These are phyloP conservation scores for Scalopus aquaticus DNA, from an alignment of 2,113 vertebrate genomes.

Conservation along the genomic window DNA sequence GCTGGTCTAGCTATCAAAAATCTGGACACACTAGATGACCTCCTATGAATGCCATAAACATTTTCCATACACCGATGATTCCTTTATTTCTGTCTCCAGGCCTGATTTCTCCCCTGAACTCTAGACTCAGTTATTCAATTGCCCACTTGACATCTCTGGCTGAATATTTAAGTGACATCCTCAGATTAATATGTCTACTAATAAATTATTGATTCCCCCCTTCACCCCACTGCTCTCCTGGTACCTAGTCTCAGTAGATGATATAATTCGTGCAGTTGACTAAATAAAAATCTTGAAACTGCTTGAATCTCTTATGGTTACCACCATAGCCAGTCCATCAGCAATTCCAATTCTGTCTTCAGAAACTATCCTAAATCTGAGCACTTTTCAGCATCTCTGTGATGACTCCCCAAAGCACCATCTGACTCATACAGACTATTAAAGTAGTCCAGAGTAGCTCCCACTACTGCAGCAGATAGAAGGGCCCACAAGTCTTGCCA, in stretches of 20 bases:
- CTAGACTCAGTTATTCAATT: not conserved
- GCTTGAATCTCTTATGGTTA: not conserved
- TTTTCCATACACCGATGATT: not conserved
- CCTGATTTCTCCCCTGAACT: not conserved
- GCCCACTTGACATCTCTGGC: not conserved
- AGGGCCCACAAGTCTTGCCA: not conserved
- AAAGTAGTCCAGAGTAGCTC: not conserved
- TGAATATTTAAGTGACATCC: not conserved
- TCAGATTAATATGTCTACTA: not conserved
- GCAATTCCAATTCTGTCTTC: not conserved
- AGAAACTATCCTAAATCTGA: not conserved
- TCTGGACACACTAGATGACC: not conserved
- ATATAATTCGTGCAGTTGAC: not conserved
- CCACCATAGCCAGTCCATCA: not conserved
- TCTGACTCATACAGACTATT: fast-evolving
- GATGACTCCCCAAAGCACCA: not conserved
- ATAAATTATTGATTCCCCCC: not conserved
- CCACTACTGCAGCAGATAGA: not conserved
- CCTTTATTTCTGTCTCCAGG: not conserved
- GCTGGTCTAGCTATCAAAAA: not conserved
- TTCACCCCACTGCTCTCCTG: not conserved
- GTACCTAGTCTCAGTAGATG: not conserved
- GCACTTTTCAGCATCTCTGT: not conserved
- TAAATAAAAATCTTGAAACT: not conserved
- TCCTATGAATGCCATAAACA: not conserved